Evolutionary conservation across 2,113 vertebrate species (phyloP).

Genomic region (Dermatemys mawii): DNA sequence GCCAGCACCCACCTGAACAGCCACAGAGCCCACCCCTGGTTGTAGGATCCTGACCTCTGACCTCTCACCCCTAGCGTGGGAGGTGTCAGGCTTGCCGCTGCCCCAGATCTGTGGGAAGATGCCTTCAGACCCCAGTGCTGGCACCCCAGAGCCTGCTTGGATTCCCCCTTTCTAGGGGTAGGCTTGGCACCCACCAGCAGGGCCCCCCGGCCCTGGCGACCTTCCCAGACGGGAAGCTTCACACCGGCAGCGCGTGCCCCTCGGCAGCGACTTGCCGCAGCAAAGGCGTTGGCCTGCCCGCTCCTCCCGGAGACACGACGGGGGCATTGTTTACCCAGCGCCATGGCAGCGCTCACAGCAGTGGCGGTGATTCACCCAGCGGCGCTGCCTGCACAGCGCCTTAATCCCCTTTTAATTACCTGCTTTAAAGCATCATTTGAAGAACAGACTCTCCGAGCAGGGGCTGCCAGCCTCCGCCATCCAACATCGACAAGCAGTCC

Average conservation of each 20-base stretch:
- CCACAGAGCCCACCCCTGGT: no score
- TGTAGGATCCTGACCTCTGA: neutral
- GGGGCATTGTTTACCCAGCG: neutral
- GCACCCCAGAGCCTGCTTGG: neutral
- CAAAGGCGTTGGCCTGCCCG: no score
- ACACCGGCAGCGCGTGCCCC: no score
- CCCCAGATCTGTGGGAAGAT: neutral
- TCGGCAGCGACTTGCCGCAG: neutral
- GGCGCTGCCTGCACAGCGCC: neutral
- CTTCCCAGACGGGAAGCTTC: neutral
- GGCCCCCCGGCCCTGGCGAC: no score
- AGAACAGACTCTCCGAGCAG: neutral
- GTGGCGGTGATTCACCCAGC: neutral
- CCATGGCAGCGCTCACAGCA: neutral
- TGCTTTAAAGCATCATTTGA: neutral
- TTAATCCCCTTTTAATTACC: neutral
- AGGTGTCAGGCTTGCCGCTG: neutral
- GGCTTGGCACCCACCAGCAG: neutral
- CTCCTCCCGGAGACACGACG: no score
- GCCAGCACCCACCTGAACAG: neutral
- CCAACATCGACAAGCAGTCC: neutral
- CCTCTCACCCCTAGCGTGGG: no score
- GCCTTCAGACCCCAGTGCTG: neutral
- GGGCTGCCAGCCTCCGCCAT: neutral
- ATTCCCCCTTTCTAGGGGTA: neutral